Evolutionary conservation across 2,797 vertebrate genomes (phyloP).

Genomic region (Pristis pectinata): DNA sequence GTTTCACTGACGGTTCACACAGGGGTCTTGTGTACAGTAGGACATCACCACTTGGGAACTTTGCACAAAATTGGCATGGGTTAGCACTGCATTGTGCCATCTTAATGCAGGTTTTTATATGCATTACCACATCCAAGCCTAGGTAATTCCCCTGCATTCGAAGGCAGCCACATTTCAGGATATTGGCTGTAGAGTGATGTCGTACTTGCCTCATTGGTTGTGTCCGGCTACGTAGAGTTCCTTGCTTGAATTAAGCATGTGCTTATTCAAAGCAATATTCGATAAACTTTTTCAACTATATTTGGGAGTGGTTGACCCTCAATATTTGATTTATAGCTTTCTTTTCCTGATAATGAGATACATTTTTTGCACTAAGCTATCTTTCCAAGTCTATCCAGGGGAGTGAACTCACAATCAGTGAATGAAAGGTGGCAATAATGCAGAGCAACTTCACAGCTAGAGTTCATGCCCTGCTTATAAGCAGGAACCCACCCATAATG

Average conservation of each 20-base stretch:
- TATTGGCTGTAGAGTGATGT: background rate
- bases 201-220: background rate
- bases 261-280: background rate
- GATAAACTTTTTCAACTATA: background rate
- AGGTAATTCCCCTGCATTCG: background rate
- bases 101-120: no score
- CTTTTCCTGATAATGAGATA: background rate
- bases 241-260: background rate
- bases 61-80: no score
- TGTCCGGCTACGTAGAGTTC: background rate
- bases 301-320: background rate
- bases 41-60: no score
- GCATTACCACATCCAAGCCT: no score
- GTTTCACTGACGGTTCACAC: no score
- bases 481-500: background rate
- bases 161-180: background rate
- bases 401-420: background rate
- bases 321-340: background rate
- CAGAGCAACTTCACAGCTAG: background rate
- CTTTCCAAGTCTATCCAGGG: background rate
- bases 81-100: no score
- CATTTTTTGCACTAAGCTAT: background rate
- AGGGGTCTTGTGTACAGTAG: no score
- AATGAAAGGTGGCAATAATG: background rate
- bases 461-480: background rate